Evolutionary conservation across 1,140 invertebrate species (phyloP).

Genomic region (silkworm (Bombyx mori)): DNA sequence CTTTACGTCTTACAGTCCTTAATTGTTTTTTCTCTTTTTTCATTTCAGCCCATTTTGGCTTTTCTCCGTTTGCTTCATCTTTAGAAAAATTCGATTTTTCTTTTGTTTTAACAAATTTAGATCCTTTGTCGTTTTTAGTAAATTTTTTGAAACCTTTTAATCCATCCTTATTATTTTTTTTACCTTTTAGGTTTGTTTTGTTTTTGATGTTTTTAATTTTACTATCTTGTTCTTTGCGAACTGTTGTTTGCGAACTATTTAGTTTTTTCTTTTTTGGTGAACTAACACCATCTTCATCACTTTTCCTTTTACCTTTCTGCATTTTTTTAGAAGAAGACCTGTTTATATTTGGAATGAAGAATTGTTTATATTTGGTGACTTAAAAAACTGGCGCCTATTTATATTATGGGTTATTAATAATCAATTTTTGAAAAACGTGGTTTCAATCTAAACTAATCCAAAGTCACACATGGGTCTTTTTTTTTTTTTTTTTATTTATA

Average conservation of each 20-base stretch:
- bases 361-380: too few relatives aligned
- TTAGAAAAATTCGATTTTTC: conserved; percentile 24
- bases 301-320: conserved; percentile 56
- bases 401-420: too few relatives aligned
- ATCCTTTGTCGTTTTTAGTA: conserved; percentile 13
- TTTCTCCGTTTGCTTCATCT: conserved; percentile 59
- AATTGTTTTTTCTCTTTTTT: conserved; percentile 82
- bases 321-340: conserved; percentile 19
- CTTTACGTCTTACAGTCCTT: conserved; percentile 60
- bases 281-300: conserved; percentile 18
- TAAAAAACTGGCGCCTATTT: too few relatives aligned
- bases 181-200: conserved; percentile 15
- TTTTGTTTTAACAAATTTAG: conserved; percentile 12
- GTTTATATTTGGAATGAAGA: too few relatives aligned
- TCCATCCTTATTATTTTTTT: conserved; percentile 25
- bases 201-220: conserved; percentile 17
- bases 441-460: too few relatives aligned
- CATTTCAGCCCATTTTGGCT: conserved; percentile 80
- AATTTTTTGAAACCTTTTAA: conserved; percentile 9
- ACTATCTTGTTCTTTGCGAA: conserved; percentile 3
- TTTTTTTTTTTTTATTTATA: too few relatives aligned
- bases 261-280: conserved; percentile 46
- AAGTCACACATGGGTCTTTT: too few relatives aligned
- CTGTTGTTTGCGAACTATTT: not conserved
- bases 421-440: too few relatives aligned